These are phyloP conservation scores for Caenorhabditis briggsae DNA, from an alignment of 1,140 invertebrate genomes.

Conservation along the genomic window DNA sequence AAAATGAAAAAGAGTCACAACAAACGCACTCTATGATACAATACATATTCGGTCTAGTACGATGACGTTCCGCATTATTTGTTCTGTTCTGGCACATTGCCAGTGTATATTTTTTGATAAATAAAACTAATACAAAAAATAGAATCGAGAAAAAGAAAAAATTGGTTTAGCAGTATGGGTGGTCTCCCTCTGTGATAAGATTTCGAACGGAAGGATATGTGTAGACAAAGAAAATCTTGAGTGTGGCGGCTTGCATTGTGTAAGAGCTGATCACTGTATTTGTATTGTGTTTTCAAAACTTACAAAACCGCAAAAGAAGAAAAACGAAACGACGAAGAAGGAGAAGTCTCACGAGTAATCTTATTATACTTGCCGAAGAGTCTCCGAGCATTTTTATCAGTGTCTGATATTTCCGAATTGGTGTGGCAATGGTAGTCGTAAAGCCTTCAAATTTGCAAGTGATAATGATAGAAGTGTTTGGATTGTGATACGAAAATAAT, in stretches of 20 bases:
- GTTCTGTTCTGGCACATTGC: slow-evolving; percentile 23
- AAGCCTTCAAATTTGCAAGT: slow-evolving; percentile 51
- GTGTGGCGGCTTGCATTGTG: slow-evolving; percentile 13
- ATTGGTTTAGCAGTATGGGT: slow-evolving; percentile 9
- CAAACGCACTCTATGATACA: slow-evolving; percentile 44
- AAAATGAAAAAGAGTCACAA: slow-evolving; percentile 44
- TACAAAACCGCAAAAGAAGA: background rate
- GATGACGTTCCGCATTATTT: slow-evolving; percentile 23
- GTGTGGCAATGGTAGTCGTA: slow-evolving; percentile 51
- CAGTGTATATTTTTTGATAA: background rate
- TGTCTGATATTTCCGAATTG: slow-evolving; percentile 12
- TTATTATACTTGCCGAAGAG: slow-evolving; percentile 2
- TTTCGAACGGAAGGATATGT: background rate
- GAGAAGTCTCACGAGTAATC: slow-evolving; percentile 12
- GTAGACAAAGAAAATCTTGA: slow-evolving; percentile 39
- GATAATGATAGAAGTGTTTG: slow-evolving; percentile 16
- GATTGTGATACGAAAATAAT: slow-evolving; percentile 20
- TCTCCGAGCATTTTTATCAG: slow-evolving; percentile 10
- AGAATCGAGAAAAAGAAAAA: background rate
- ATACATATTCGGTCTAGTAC: slow-evolving; percentile 20
- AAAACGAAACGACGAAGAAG: background rate
- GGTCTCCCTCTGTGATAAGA: background rate
- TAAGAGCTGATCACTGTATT: background rate
- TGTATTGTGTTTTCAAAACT: slow-evolving; percentile 23
- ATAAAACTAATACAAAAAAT: background rate